These are phyloP conservation scores for Etheostoma cragini DNA, from an alignment of 2,113 vertebrate species.

Conservation along the genomic window DNA sequence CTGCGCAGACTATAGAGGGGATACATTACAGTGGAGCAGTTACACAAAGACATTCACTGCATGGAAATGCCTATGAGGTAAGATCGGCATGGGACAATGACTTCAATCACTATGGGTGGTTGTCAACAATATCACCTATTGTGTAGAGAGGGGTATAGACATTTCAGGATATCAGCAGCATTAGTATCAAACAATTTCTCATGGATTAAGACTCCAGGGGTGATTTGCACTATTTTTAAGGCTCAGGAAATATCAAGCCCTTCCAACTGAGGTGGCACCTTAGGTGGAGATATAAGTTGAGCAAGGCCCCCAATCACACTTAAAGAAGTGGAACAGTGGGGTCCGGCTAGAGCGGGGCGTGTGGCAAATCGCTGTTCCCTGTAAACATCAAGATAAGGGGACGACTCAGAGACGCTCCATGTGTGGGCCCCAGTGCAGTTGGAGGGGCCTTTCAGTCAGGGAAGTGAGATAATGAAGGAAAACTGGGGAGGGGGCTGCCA, in stretches of 20 bases:
- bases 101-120: slow-evolving; percentile 79
- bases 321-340: slow-evolving; percentile 81
- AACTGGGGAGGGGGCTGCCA: slow-evolving; percentile 70
- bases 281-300: slow-evolving; percentile 78
- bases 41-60: slow-evolving; percentile 79
- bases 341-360: slow-evolving; percentile 72
- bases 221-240: slow-evolving; percentile 83
- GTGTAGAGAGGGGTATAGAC: slow-evolving; percentile 70
- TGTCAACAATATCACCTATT: slow-evolving; percentile 83
- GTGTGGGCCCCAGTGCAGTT: slow-evolving; percentile 77
- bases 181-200: slow-evolving; percentile 81
- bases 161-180: slow-evolving; percentile 78
- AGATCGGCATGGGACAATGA: slow-evolving; percentile 79
- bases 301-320: slow-evolving; percentile 73
- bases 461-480: slow-evolving; percentile 77
- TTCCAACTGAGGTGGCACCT: slow-evolving; percentile 72
- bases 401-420: slow-evolving; percentile 70
- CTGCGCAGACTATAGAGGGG: slow-evolving; percentile 72
- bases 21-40: slow-evolving; percentile 81
- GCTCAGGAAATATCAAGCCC: slow-evolving; percentile 72
- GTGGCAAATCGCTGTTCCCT: slow-evolving; percentile 85
- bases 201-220: slow-evolving; percentile 80
- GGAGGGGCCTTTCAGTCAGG: slow-evolving; percentile 74
- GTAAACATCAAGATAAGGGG: slow-evolving; percentile 85
- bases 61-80: slow-evolving; percentile 80